Percentiles rank a stretch among this genome's conserved stretches.
These are phyloP conservation scores for Clarias batrachus DNA, from an alignment of 2,113 vertebrate species.

Conservation along the genomic window DNA sequence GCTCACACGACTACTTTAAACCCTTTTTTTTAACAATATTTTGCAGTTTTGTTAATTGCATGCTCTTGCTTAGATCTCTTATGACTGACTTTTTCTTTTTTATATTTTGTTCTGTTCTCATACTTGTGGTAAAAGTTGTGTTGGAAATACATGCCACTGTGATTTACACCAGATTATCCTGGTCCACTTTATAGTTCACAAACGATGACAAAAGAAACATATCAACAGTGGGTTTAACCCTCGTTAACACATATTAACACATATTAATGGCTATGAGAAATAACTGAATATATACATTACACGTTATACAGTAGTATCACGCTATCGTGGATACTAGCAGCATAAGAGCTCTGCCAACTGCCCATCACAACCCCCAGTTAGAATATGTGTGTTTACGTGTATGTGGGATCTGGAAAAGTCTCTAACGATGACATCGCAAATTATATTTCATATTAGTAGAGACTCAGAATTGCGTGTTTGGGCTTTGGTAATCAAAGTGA, in stretches of 20 bases:
- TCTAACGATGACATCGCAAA: background rate
- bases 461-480: constrained; percentile 32
- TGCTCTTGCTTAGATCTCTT: background rate
- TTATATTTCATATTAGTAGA: constrained; percentile 17
- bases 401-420: constrained; percentile 1
- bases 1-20: background rate
- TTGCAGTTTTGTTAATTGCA: background rate
- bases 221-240: background rate
- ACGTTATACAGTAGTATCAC: background rate
- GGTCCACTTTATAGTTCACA: background rate
- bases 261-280: background rate
- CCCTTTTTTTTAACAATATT: background rate
- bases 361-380: background rate
- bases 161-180: background rate
- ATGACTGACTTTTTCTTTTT: background rate
- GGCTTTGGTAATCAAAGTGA: constrained; percentile 31
- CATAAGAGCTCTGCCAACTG: background rate
- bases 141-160: background rate
- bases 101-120: background rate
- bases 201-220: too few relatives aligned
- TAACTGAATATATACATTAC: background rate
- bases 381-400: background rate
- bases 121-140: background rate
- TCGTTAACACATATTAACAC: background rate
- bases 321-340: background rate